phyloP scores from a whole-genome alignment of 2,888 invertebrate genomes.

The Agrilus biguttatus region DNA sequence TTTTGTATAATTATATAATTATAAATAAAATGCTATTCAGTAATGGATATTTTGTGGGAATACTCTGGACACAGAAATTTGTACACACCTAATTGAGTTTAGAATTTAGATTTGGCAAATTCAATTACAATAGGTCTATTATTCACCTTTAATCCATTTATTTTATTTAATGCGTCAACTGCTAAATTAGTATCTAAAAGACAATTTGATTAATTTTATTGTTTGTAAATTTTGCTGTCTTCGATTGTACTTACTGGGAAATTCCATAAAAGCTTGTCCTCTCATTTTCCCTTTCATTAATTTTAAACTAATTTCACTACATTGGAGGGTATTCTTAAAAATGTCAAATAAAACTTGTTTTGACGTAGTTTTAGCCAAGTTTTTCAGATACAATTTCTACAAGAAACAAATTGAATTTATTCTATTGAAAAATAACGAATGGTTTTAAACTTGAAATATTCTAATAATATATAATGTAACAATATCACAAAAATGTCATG shows the following conservation, averaged over 20 bases:
- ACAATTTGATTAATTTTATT: constrained; percentile 3
- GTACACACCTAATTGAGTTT: too few relatives aligned
- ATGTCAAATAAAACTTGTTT: constrained; percentile 34
- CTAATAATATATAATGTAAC: too few relatives aligned
- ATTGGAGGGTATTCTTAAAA: constrained; percentile 32
- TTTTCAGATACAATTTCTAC: constrained; percentile 41
- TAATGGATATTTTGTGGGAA: too few relatives aligned
- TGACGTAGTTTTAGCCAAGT: constrained; percentile 34
- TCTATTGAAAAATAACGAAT: background rate
- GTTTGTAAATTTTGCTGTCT: background rate
- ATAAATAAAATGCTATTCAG: too few relatives aligned
- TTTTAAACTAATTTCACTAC: constrained; percentile 24
- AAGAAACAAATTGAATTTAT: constrained; percentile 13
- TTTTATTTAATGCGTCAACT: constrained; percentile 33
- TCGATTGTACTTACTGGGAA: constrained; percentile 29
- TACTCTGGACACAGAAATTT: too few relatives aligned
- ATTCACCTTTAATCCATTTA: constrained; percentile 37
- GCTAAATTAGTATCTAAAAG: constrained; percentile 34
- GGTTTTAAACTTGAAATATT: background rate
- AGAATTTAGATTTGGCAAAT: constrained; percentile 15
- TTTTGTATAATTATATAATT: too few relatives aligned
- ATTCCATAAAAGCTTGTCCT: constrained; percentile 43
- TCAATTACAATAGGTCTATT: constrained; percentile 35
- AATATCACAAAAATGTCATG: too few relatives aligned
- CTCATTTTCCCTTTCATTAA: constrained; percentile 41